Base-by-base conservation (phyloP, 1,140 invertebrate genomes). In the Ectropis grisescens region DNA sequence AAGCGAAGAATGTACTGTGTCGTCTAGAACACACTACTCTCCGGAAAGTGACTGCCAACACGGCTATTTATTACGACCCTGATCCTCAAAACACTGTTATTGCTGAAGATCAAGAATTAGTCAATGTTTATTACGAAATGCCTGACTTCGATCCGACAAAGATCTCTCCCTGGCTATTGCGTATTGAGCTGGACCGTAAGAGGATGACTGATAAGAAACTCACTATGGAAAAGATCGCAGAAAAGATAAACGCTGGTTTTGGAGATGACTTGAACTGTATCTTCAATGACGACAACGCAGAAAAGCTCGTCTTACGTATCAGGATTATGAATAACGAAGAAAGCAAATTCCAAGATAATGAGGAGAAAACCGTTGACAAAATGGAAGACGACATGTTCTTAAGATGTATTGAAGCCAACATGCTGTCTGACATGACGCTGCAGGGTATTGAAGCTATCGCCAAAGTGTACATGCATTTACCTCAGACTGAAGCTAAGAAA, bases 301-400 rank as follows among this genome's bases (percentile, higher is more conserved):
- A 99, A 62, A 99, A 99, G 76, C 82, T 99, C 11, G 97, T 99
- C 0, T 81, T 99, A 10, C 91, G 98, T 51, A 98, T 99, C 37
- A 87, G 98, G 53, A 98, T 99, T 29, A 98, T 99, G 94, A 98
- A 98, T 57, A 95, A 91, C 41, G 94, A 96, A 55, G 95, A 97
- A 51, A 94, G 91, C 43, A 98, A 98, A 79, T 92, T 95, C 68
- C 90, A 91, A 53, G 91, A 93, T 37, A 86, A 86, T 58, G 85
- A 86, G 15, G 94, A 97, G 62, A 96, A 99, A 62, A 91, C 94
- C 30, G 92, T 97, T 0, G 97, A 99, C 61, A 99, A 99, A 82
- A 99, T 99, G 98, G 97, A 99, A 65, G 98, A 99, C 64, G 98
- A 99, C 70, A 97, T 98, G 86, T 99, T 99, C 85, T 72, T 99